Base-by-base conservation (phyloP, 2,113 vertebrate species). In the Glareola pratincola region DNA sequence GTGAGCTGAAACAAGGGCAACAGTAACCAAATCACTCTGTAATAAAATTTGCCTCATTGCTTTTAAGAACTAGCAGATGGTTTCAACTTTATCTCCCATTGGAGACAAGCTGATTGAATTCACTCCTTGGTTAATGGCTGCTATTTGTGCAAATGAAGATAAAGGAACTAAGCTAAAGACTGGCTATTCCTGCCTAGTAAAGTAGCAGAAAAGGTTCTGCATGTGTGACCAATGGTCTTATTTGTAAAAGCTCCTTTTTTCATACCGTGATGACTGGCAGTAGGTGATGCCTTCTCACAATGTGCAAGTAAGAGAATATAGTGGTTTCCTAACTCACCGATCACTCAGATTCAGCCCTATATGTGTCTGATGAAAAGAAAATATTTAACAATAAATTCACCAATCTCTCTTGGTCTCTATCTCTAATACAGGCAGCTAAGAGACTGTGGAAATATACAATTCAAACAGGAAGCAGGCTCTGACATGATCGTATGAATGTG, bases 1-100 rank as follows among this genome's bases (percentile, higher is more conserved):
- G 37, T 48, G 67, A 94, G 71, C 87, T 85, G 84, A 96, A 96
- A 91, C 92, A 96, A 95, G 93, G 93, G 41, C 93, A 96, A 92
- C 27, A 68, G 77, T 94, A 96, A 96, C 92, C 90, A 96, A 95
- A 96, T 96, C 77, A 96, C 62, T 82, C 84, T 53, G 80, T 96
- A 97, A 97, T 96, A 96, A 95, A 96, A 94, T 97, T 92, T 97
- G 96, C 96, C 85, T 97, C 96, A 96, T 93, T 96, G 78, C 96
- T 95, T 97, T 96, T 95, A 95, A 96, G 96, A 93, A 93, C 85
- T 95, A 95, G 94, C 96, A 97, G 96, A 96, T 96, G 96, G 96
- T 97, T 96, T 95, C 94, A 89, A 79, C 96, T 96, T 97, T 95
- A 97, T 97, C 96, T 96, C 90, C 78, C 96, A 95, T 32, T 93